Evolutionary conservation across 2,797 vertebrate species (phyloP).

Genomic region (Momotus momota): DNA sequence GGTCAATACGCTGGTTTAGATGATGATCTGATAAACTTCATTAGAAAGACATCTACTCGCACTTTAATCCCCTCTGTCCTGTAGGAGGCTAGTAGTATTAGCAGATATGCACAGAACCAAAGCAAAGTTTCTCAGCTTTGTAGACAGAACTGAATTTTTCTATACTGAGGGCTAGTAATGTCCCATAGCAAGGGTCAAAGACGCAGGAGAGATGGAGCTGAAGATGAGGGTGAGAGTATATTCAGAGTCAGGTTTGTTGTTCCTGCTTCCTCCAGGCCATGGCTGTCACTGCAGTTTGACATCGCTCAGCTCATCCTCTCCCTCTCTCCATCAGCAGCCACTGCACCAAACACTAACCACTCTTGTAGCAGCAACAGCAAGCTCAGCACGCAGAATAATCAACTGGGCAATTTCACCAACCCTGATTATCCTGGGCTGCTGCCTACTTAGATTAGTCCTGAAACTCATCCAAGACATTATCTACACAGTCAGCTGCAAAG

Average conservation of each 20-base stretch:
- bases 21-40: background rate
- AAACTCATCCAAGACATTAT: slow-evolving; percentile 9
- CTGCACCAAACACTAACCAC: background rate
- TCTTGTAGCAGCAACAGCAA: background rate
- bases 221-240: background rate
- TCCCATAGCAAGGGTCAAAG: background rate
- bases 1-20: background rate
- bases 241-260: background rate
- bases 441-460: slow-evolving; percentile 29
- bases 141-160: background rate
- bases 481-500: slow-evolving; percentile 4
- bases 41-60: background rate
- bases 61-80: background rate
- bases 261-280: background rate
- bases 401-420: background rate
- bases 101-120: background rate
- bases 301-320: background rate
- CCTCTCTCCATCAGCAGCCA: background rate
- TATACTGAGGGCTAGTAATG: background rate
- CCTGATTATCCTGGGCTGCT: slow-evolving; percentile 38
- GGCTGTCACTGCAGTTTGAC: background rate
- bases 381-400: slow-evolving; percentile 39
- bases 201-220: background rate
- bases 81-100: background rate
- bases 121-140: background rate